Evolutionary conservation across 2,113 vertebrate species (phyloP).

Genomic region (Grammomys dolichurus): DNA sequence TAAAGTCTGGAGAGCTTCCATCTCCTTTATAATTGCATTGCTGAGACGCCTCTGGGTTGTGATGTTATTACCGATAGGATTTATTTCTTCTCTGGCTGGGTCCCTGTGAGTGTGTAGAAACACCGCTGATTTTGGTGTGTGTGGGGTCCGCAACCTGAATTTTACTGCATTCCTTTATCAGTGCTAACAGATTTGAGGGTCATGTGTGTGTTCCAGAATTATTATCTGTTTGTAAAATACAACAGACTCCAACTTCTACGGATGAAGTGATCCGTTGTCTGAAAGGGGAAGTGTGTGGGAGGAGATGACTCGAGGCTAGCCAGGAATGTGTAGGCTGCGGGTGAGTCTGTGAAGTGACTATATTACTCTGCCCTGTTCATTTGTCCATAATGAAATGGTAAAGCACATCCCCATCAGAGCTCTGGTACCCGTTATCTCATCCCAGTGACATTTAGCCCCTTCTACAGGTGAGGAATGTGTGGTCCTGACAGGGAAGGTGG

Average conservation of each 20-base stretch:
- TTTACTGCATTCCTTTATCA: background rate
- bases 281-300: background rate
- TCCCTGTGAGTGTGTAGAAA: background rate
- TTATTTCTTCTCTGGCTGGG: background rate
- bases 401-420: background rate
- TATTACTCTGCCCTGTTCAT: rapidly evolving
- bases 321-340: rapidly evolving
- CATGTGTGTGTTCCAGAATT: background rate
- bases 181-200: background rate
- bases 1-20: background rate
- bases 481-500: background rate
- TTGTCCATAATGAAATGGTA: background rate
- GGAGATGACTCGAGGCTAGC: background rate
- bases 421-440: background rate
- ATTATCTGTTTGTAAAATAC: background rate
- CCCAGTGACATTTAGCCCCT: background rate
- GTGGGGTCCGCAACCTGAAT: background rate
- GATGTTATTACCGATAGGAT: background rate
- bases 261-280: background rate
- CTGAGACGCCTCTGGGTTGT: background rate
- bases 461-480: background rate
- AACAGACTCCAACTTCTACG: background rate
- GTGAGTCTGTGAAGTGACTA: rapidly evolving
- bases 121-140: background rate
- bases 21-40: background rate